Evolutionary conservation across 2,797 vertebrate genomes (phyloP).

Genomic region (Octomys mimax): DNA sequence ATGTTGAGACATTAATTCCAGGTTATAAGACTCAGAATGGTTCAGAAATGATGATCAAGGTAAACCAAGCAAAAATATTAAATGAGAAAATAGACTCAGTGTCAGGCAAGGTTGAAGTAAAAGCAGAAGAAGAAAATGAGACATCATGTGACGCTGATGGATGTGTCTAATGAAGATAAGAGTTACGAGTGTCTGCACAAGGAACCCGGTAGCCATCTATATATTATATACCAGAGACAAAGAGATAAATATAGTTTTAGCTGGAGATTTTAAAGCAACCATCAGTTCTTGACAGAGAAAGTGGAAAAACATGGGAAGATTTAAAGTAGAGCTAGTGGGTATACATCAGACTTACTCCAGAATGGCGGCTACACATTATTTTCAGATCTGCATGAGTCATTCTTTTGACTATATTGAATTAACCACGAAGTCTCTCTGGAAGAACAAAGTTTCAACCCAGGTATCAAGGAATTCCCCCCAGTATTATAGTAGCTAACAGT

Average conservation of each 20-base stretch:
- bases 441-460: background rate
- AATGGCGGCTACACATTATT: background rate
- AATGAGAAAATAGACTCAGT: background rate
- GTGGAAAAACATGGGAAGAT: background rate
- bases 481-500: background rate
- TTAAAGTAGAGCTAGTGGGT: background rate
- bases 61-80: background rate
- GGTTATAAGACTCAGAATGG: background rate
- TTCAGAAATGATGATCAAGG: background rate
- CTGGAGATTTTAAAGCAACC: background rate
- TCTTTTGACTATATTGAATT: background rate
- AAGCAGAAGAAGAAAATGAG: background rate
- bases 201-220: background rate
- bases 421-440: conserved; percentile 1
- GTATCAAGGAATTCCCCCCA: background rate
- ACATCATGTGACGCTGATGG: background rate
- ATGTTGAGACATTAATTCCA: background rate
- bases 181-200: background rate
- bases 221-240: background rate
- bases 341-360: background rate
- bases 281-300: background rate
- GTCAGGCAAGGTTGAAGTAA: background rate
- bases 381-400: background rate
- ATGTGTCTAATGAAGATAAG: background rate
- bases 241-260: background rate